phyloP scores from a whole-genome alignment of 2,797 vertebrate species.

The Hoplostethus atlanticus region DNA sequence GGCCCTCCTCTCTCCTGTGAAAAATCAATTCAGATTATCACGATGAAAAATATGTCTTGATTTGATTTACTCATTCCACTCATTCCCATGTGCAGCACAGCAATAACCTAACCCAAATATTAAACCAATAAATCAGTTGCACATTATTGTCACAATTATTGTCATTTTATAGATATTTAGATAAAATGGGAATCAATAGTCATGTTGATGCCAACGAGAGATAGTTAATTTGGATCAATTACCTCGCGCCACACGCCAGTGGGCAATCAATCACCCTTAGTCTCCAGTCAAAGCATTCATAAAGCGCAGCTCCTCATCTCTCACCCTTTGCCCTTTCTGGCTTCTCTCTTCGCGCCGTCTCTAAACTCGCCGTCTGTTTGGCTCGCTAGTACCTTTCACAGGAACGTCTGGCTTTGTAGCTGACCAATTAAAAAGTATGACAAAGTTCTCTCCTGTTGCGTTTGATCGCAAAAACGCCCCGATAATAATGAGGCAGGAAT shows the following conservation, averaged over 20 bases:
- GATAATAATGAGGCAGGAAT: conserved; percentile 34
- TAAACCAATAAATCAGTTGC: conserved; percentile 49
- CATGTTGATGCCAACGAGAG: conserved; percentile 12
- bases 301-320: conserved; percentile 18
- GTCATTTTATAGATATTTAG: conserved; percentile 36
- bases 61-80: conserved; percentile 10
- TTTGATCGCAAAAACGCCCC: conserved; percentile 36
- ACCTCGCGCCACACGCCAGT: conserved; percentile 25
- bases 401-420: conserved; percentile 44
- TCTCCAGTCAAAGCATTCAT: neutral
- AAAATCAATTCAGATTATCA: conserved; percentile 34
- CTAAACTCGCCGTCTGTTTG: conserved; percentile 2
- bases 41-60: neutral
- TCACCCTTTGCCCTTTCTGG: neutral
- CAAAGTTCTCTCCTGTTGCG: conserved; percentile 9
- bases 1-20: conserved; percentile 1
- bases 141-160: conserved; percentile 20
- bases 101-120: conserved; percentile 35
- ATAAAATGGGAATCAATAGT: conserved; percentile 48
- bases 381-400: neutral
- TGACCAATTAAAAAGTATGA: conserved; percentile 60
- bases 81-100: neutral
- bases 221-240: conserved; percentile 46
- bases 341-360: neutral
- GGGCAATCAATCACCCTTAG: conserved; percentile 43